Conservation (phyloP, 2,113 vertebrate species). For the Danionella cerebrum region DNA sequence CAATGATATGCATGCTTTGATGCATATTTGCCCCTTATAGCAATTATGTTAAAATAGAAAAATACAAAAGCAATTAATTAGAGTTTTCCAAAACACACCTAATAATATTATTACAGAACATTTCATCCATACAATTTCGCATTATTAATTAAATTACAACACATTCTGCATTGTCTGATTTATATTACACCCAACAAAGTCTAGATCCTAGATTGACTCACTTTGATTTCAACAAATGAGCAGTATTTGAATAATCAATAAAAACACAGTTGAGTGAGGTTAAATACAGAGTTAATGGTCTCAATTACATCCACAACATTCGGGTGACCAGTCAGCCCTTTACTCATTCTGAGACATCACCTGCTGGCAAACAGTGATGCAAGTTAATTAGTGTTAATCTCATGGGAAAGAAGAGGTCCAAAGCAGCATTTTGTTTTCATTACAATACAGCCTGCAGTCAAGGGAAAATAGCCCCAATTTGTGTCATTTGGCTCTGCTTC, state of each 20-base stretch:
- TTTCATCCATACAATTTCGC: too few species aligned
- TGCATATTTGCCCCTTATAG: too few species aligned
- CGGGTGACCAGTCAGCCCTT: background rate
- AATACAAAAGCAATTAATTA: too few species aligned
- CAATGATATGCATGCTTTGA: too few species aligned
- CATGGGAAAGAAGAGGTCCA: slow-evolving; percentile 9
- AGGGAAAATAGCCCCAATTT: slow-evolving; percentile 23
- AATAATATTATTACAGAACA: too few species aligned
- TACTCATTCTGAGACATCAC: slow-evolving; percentile 8
- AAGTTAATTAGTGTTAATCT: slow-evolving; percentile 27
- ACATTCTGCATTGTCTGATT: too few species aligned
- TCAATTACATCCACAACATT: slow-evolving; percentile 1
- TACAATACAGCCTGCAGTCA: slow-evolving; percentile 12
- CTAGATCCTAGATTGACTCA: background rate
- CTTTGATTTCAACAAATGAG: background rate
- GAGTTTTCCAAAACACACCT: too few species aligned
- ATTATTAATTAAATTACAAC: too few species aligned
- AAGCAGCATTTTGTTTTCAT: slow-evolving; percentile 23
- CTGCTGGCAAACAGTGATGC: slow-evolving; percentile 6
- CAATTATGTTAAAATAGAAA: too few species aligned
- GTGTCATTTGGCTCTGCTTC: slow-evolving; percentile 8
- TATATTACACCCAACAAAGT: too few species aligned
- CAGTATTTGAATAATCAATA: background rate
- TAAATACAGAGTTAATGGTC: background rate
- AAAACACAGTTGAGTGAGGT: background rate